Base-by-base conservation (phyloP, 2,797 vertebrate genomes). In the Yasuhikotakia modesta region DNA sequence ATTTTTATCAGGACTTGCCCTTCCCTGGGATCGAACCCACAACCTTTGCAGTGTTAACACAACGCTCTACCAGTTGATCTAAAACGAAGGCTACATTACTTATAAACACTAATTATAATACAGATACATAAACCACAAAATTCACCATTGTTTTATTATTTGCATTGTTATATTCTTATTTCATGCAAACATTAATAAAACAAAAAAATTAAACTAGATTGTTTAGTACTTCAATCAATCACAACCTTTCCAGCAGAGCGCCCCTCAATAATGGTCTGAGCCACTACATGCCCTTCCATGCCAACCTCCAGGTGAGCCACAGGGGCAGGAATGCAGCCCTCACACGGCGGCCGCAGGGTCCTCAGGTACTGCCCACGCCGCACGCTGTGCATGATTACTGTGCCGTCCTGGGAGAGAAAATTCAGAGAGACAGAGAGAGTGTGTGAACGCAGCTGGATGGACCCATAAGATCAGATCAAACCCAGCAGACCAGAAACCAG, bases 261-360 rank as follows among this genome's bases (percentile, higher is more conserved):
- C 1, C 95, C 93, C 48, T 89, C 91, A 43, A 92, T 84, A 0
- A 91, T 66, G 0, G 93, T 96, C 68, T 98, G 97, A 24, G 95
- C 93, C 69, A 98, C 94, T 4, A 98, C 91, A 87, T 99, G 96
- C 0, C 97, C 97, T 87, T 98, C 96, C 12, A 93, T 90, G 43
- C 96, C 96, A 84, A 99, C 93, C 0, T 93, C 94, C 55, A 99
- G 91, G 82, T 92, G 90, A 2, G 92, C 90, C 76, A 98, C 89
- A 0, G 90, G 69, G 1, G 92, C 83, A 0, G 92, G 90, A 11
- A 94, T 60, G 0, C 87, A 90, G 67, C 84, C 90, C n/a, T 96
- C 94, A 0, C 90, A 79, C 0, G 93, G 93, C 0, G 96, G 95
- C 17, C 66, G 87, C 64, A 99, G 86, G 0, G 93, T 93, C 14